Evolutionary conservation across 2,797 vertebrate genomes (phyloP), one percentile per base, ranked within the genome.

Genomic region (Micrastur ruficollis): DNA sequence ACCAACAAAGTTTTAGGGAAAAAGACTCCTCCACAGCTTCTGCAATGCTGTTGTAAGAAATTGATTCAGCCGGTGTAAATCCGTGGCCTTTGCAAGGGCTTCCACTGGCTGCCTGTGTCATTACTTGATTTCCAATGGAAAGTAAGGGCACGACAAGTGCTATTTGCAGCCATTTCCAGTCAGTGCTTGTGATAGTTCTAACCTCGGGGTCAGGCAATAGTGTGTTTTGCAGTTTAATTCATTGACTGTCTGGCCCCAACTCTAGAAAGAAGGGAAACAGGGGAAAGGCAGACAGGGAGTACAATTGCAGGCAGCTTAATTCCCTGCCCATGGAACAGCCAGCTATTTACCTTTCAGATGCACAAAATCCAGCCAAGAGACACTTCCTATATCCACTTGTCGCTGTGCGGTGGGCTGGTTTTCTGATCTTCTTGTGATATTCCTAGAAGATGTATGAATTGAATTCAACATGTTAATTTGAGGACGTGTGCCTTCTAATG

Each of bases 91-190:
- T 87, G 71, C 5, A 27, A 89, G 67, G 55, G 59, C 58, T 84
- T 90, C 58, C 2, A 25, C 63, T 82, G 12, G 0, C 81, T 87
- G 89, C 78, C 79, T 85, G 31, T 95, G 89, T 80, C 93, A 93
- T 85, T 94, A 82, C 90, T 90, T 1, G 27, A 92, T 95, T 96
- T 93, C 93, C 86, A 94, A 91, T 95, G 95, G 93, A 96, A 95
- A 94, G 67, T 40, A 75, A 90, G 89, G 59, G 42, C 89, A 94
- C 4, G 53, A 82, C 82, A 84, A 94, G 74, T 84, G n/a, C 83
- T 89, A 80, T 93, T 81, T 96, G 74, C 55, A 71, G 89, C 66
- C 86, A 62, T 75, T 96, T 94, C 89, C 86, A 94, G 84, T 70
- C 89, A 85, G 47, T 95, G 71, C 78, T 94, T 80, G 49, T 94